Percentiles rank a stretch among this genome's conserved stretches.
Evolutionary conservation across 1,140 invertebrate species (phyloP).

Genomic region (Philotrypesis tridentata): DNA sequence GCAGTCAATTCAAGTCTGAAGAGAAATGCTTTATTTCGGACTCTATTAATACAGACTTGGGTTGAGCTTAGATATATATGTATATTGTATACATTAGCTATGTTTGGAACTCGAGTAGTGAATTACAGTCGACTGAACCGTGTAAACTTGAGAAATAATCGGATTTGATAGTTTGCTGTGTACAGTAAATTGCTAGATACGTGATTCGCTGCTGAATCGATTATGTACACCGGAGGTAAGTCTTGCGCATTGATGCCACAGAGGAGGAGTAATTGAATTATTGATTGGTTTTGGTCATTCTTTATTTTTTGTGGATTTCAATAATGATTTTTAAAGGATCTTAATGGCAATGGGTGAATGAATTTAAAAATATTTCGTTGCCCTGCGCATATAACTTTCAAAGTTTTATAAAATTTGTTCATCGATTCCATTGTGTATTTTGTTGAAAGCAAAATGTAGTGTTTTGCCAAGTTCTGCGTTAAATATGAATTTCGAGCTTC

Average conservation of each 20-base stretch:
- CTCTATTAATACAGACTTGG: not conserved
- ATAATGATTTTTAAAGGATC: too few species aligned
- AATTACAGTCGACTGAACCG: not conserved
- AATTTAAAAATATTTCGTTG: not conserved
- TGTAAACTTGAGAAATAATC: slow-evolving; percentile 38
- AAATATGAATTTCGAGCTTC: not conserved
- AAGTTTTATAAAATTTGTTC: not conserved
- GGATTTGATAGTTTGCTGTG: slow-evolving; percentile 20
- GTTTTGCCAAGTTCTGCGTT: not conserved
- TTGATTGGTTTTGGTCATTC: not conserved
- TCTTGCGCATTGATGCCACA: not conserved
- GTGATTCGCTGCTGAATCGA: not conserved
- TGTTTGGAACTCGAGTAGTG: too few species aligned
- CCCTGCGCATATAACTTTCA: not conserved
- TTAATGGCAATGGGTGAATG: not conserved
- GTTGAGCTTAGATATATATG: not conserved
- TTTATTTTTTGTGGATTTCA: not conserved
- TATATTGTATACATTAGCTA: too few species aligned
- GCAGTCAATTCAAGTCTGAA: too few species aligned
- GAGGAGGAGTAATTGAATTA: not conserved
- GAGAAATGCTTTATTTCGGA: too few species aligned
- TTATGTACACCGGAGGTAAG: not conserved
- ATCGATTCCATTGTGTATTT: not conserved
- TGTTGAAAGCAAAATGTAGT: not conserved
- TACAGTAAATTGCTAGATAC: not conserved